phyloP scores from a whole-genome alignment of 1,140 invertebrate species.

The Carcinoscorpius rotundicauda region DNA sequence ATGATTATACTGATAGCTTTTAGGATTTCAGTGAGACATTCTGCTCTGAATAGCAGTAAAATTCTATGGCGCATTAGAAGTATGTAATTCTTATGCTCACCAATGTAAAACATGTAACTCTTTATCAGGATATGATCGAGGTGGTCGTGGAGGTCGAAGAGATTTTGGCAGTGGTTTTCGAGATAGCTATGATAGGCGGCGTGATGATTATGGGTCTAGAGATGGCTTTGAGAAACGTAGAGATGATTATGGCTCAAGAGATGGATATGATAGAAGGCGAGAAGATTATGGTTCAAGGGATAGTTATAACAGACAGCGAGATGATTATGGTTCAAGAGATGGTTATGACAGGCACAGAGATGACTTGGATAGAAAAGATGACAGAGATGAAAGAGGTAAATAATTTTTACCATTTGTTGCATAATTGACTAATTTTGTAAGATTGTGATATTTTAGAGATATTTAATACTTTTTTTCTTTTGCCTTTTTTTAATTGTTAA shows the following conservation, averaged over 20 bases:
- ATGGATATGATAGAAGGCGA: conserved; percentile 11
- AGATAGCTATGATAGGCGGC: conserved; percentile 11
- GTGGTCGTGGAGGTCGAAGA: conserved; percentile 18
- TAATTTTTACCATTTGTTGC: no score
- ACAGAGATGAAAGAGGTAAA: neutral
- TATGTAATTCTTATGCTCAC: no score
- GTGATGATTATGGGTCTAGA: conserved; percentile 13
- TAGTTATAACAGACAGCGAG: conserved; percentile 3
- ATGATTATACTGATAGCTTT: no score
- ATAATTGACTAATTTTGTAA: no score
- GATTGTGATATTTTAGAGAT: no score
- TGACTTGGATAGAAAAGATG: conserved; percentile 18
- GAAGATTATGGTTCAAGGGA: conserved; percentile 9
- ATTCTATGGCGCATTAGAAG: no score
- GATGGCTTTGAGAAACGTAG: conserved; percentile 6
- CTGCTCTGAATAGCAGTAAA: no score
- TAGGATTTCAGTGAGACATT: no score
- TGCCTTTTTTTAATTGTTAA: no score
- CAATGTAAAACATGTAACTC: no score
- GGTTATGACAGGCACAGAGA: conserved; percentile 13
- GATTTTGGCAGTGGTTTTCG: conserved; percentile 13
- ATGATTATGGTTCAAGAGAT: neutral
- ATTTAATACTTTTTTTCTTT: no score
- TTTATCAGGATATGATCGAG: conserved; percentile 9
- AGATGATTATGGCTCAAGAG: neutral